Evolutionary conservation across 2,888 invertebrate genomes (phyloP), one percentile per base, ranked within the genome.

Genomic region (Amiota mariae): DNA sequence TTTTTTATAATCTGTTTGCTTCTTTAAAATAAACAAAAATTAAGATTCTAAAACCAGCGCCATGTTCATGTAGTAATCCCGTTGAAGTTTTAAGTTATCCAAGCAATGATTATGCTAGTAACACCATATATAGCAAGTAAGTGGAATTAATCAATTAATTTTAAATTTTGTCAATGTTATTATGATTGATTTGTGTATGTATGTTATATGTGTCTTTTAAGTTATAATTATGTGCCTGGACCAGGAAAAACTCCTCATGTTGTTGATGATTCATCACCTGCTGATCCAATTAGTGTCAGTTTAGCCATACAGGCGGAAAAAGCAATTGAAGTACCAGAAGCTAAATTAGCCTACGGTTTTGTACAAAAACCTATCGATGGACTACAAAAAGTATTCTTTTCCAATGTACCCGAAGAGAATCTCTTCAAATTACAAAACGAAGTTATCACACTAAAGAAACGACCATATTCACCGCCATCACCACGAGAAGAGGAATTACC

Each of bases 341-440:
- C 91, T 10, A 90, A 89, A 76, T 81, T 93, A 9, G 86, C 91
- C 6, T 92, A 91, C 77, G 93, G 92, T 1, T 92, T 91, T 75
- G 87, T 89, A 11, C 90, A 89, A 15, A 78, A 81, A 46, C 93
- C 92, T 1, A 81, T 88, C 15, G 91, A 92, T 70, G 85, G 87
- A 0, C 85, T 87, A 24, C 81, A 84, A 36, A 82, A 81, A 11
- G 76, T 88, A 0, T 79, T 78, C 48, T 79, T 80, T 46, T 86
- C 86, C 2, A 87, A 90, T 46, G 88, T 92, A 24, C 90, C 91
- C 2, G 92, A 92, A 81, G 91, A 91, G 77, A 90, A 90, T 73
- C 87, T 92, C 4, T 90, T 90, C 76, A 88, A 87, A n/a, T 81
- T 92, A n/a, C 91, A 92, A 63, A 91, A 89, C 47, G 90, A 91